phyloP scores from a whole-genome alignment of 2,797 vertebrate genomes.

The Pseudocheirus occidentalis region DNA sequence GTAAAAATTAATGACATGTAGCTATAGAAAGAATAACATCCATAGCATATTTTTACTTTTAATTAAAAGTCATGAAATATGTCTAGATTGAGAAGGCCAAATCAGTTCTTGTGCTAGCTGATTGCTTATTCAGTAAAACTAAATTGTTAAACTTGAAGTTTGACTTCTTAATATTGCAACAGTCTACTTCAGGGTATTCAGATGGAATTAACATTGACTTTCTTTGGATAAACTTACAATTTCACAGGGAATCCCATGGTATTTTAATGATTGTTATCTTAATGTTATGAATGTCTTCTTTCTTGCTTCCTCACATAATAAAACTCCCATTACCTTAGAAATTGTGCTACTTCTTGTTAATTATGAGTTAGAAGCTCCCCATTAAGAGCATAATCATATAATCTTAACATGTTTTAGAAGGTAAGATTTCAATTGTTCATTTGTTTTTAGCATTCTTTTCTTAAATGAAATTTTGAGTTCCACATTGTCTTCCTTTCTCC shows the following conservation, averaged over 20 bases:
- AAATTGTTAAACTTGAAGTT: neutral
- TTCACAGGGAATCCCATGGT: neutral
- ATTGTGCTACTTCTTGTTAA: neutral
- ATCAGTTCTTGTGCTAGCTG: neutral
- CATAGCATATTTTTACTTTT: neutral
- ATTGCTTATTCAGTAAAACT: neutral
- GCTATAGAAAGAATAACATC: neutral
- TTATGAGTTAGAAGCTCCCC: neutral
- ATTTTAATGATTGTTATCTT: neutral
- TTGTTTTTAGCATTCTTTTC: neutral
- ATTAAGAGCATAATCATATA: neutral
- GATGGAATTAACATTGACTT: neutral
- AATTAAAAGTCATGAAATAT: neutral
- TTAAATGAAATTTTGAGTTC: neutral
- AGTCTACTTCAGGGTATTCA: neutral
- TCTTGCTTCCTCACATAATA: neutral
- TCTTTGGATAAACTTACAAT: neutral
- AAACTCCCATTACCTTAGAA: neutral
- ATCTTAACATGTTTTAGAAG: neutral
- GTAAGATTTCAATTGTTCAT: neutral
- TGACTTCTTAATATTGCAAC: neutral
- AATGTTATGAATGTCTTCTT: neutral
- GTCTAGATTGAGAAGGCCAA: neutral
- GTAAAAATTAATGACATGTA: neutral
- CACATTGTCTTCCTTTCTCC: neutral